These are phyloP conservation scores for Chrysaora quinquecirrha DNA, from an alignment of 30 jellyfish, hydroid and myxozoan species.

Conservation along the genomic window DNA sequence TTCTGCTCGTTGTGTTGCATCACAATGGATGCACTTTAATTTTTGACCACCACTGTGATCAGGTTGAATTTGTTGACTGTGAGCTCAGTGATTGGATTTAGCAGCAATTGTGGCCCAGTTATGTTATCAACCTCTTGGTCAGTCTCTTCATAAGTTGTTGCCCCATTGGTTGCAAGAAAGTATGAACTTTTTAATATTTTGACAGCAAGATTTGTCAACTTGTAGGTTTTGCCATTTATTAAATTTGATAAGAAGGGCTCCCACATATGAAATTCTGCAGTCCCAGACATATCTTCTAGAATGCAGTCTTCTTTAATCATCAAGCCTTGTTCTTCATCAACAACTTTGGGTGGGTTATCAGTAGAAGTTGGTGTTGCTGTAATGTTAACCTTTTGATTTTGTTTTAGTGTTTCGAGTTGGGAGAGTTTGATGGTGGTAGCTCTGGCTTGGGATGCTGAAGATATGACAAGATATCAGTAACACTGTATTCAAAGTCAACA, in stretches of 20 bases:
- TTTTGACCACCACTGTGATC: background rate
- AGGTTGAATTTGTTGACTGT: background rate
- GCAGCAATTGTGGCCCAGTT: background rate
- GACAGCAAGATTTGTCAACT: constrained; percentile 12
- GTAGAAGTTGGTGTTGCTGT: constrained; percentile 23
- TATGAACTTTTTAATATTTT: constrained; percentile 3
- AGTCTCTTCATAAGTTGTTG: background rate
- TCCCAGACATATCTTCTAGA: constrained; percentile 7
- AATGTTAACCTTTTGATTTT: constrained; percentile 9
- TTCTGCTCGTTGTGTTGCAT: background rate
- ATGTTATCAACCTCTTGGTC: background rate
- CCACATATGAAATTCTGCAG: constrained; percentile 30
- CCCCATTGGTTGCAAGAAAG: background rate
- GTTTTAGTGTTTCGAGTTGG: constrained; percentile 3
- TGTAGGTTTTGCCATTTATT: background rate
- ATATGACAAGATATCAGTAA: background rate
- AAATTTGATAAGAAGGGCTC: background rate
- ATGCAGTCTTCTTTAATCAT: constrained; percentile 24
- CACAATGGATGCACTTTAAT: background rate
- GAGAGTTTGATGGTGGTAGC: constrained; percentile 9
- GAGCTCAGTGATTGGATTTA: background rate
- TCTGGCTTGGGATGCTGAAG: background rate
- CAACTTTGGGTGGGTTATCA: background rate
- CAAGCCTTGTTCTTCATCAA: constrained; percentile 12
- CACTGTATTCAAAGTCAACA: constrained; percentile 1